phyloP scores from a whole-genome alignment of 2,888 invertebrate species.

The Eudasyphora cyanicolor region DNA sequence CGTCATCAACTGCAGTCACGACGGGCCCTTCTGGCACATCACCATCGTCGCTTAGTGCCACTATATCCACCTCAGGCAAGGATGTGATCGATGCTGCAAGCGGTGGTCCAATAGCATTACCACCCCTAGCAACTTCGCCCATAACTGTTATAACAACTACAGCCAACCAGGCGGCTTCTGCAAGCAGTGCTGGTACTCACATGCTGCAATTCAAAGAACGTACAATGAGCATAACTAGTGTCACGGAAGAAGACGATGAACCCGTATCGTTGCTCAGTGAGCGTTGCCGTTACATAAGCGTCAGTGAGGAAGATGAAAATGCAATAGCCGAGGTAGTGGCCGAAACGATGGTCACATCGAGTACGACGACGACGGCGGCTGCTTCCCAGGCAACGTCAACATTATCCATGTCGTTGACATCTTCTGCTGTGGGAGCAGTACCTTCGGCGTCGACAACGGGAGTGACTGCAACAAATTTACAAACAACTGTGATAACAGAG shows the following conservation, averaged over 20 bases:
- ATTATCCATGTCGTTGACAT: constrained; percentile 6
- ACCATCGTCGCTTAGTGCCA: constrained; percentile 16
- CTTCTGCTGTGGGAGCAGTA: constrained; percentile 15
- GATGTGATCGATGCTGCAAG: constrained; percentile 63
- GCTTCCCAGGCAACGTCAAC: background rate
- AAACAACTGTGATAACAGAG: constrained; percentile 79
- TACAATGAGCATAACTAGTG: constrained; percentile 76
- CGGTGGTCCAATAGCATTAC: constrained; percentile 35
- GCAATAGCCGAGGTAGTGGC: constrained; percentile 42
- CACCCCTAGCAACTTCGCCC: constrained; percentile 57
- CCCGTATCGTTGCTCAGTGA: constrained; percentile 74
- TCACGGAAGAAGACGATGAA: constrained; percentile 77
- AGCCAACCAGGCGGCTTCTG: constrained; percentile 55
- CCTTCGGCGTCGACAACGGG: constrained; percentile 35
- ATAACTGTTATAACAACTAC: constrained; percentile 49
- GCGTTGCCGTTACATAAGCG: constrained; percentile 76
- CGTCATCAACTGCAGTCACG: background rate
- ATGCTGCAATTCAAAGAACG: constrained; percentile 73
- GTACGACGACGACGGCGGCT: background rate
- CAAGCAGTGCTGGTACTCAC: constrained; percentile 32
- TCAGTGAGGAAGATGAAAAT: constrained; percentile 78
- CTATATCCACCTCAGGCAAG: constrained; percentile 41
- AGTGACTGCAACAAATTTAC: constrained; percentile 66
- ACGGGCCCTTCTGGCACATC: constrained; percentile 25
- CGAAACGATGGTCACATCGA: background rate